These are phyloP conservation scores for Nasua narica DNA, from an alignment of 2,797 vertebrate genomes.

Conservation along the genomic window DNA sequence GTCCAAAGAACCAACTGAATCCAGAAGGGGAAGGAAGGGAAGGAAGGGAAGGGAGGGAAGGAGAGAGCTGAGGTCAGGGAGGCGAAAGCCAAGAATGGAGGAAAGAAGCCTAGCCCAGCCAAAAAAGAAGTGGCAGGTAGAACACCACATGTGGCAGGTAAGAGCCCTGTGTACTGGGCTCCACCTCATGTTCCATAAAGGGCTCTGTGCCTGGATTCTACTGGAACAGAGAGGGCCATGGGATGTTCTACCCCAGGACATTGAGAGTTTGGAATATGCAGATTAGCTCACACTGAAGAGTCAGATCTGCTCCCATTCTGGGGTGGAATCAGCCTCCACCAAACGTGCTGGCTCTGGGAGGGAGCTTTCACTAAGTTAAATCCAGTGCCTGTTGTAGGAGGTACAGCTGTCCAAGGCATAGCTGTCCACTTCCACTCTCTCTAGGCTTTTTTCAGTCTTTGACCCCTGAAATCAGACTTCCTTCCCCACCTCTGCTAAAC, in stretches of 20 bases:
- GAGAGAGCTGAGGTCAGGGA: not conserved
- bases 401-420: not conserved
- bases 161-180: not conserved
- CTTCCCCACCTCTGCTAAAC: not conserved
- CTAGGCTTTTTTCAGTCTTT: not conserved
- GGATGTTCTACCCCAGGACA: not conserved
- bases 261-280: not conserved
- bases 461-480: not conserved
- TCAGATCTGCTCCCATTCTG: not conserved
- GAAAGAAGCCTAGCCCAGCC: not conserved
- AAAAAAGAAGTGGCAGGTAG: not conserved
- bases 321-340: not conserved
- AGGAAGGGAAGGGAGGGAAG: not conserved
- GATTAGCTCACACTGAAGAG: not conserved
- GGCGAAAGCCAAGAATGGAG: not conserved
- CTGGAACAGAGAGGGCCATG: not conserved
- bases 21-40: not conserved
- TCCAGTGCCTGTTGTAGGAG: not conserved
- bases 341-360: not conserved
- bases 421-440: not conserved
- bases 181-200: not conserved
- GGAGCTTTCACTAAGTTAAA: not conserved
- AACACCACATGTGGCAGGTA: not conserved
- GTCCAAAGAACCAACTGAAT: not conserved
- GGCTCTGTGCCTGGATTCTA: not conserved